Evolutionary conservation across 2,113 vertebrate species (phyloP).

Genomic region (Oceanites oceanicus): DNA sequence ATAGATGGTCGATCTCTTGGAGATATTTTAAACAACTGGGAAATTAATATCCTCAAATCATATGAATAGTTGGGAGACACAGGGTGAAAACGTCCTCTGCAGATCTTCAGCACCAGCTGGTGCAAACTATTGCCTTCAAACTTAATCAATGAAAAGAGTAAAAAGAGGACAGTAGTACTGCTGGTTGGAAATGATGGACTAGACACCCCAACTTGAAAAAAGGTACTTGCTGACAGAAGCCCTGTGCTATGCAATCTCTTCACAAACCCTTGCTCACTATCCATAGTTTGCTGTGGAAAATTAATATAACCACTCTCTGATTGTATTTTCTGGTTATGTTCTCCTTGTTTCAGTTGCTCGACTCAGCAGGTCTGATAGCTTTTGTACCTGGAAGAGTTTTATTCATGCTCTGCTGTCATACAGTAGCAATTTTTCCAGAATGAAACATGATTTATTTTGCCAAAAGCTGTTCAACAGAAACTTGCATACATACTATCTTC

Average conservation of each 20-base stretch:
- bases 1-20: constrained; percentile 86
- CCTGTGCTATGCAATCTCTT: not conserved
- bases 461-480: not conserved
- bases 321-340: not conserved
- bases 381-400: not conserved
- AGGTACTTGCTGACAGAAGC: not conserved
- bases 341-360: not conserved
- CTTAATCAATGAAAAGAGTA: constrained; percentile 60
- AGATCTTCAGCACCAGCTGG: constrained; percentile 88
- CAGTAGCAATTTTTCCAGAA: not conserved
- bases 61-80: constrained; percentile 79
- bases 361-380: not conserved
- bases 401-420: not conserved
- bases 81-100: constrained; percentile 80
- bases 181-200: not conserved
- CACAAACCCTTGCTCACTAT: not conserved
- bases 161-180: not conserved
- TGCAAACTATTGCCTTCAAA: constrained; percentile 84
- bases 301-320: not conserved
- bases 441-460: not conserved
- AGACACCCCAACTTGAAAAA: not conserved
- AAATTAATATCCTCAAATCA: constrained; percentile 78
- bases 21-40: constrained; percentile 86
- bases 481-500: not conserved
- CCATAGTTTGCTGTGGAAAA: not conserved